A percentile compares a stretch with the other conserved stretches of the same genome.
phyloP scores from a whole-genome alignment of 2,113 vertebrate species.

The Cyrtonyx montezumae region DNA sequence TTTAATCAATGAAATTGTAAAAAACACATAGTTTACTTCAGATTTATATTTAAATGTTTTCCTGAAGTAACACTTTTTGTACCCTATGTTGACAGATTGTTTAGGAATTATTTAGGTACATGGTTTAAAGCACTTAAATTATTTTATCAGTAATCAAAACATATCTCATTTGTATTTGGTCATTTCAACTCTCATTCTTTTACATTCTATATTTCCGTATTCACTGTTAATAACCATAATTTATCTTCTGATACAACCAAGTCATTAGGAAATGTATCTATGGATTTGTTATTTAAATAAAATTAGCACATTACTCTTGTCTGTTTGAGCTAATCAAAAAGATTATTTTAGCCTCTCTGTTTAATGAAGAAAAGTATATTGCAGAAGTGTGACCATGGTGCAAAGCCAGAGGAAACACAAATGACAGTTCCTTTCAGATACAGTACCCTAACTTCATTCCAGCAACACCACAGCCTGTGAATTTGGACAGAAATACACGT shows the following conservation, averaged over 20 bases:
- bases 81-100: background rate
- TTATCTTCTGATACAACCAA: constrained; percentile 37
- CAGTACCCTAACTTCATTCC: constrained; percentile 18
- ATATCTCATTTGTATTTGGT: background rate
- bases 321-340: constrained; percentile 55
- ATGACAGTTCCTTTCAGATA: background rate
- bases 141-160: constrained; percentile 13
- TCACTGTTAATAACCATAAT: constrained; percentile 32
- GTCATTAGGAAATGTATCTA: constrained; percentile 6
- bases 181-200: background rate
- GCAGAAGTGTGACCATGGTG: constrained; percentile 1
- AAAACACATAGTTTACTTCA: background rate
- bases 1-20: background rate
- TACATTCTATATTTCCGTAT: background rate
- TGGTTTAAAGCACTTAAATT: background rate
- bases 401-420: constrained; percentile 16
- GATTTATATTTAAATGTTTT: background rate
- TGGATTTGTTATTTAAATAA: constrained; percentile 34
- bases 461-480: background rate
- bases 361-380: constrained; percentile 40
- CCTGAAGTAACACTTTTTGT: background rate
- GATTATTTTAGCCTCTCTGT: constrained; percentile 14
- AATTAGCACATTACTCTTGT: constrained; percentile 21
- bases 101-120: background rate
- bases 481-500: background rate